A percentile compares a stretch with the other conserved stretches of the same genome.
These are phyloP conservation scores for Melanaphis sacchari DNA, from an alignment of 1,140 invertebrate species.

Conservation along the genomic window DNA sequence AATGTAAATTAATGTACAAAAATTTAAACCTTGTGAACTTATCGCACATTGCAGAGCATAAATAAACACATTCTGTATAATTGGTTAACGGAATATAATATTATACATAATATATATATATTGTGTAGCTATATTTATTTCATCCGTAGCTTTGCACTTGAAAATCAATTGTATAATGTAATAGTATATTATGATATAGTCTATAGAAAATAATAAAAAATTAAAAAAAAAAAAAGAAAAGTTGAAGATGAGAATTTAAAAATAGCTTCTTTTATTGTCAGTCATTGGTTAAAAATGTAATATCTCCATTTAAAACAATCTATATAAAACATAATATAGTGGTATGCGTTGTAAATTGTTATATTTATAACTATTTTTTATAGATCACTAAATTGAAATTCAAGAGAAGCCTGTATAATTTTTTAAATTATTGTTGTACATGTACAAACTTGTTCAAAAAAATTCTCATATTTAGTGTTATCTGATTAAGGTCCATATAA, in stretches of 20 bases:
- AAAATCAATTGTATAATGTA: neutral
- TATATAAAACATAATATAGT: neutral
- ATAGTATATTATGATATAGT: neutral
- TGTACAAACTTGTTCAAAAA: neutral
- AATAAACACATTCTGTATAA: conserved; percentile 1
- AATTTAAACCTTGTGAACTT: conserved; percentile 1
- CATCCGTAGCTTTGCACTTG: neutral
- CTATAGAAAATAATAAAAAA: neutral
- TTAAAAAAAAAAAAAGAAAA: neutral
- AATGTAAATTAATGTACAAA: conserved; percentile 16
- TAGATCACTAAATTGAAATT: neutral
- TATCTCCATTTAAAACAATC: neutral
- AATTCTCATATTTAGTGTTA: neutral
- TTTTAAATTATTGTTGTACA: neutral
- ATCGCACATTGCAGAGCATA: neutral
- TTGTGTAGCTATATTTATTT: neutral
- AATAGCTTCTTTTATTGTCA: neutral
- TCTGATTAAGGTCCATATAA: neutral
- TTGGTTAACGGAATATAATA: neutral
- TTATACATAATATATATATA: neutral
- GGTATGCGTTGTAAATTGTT: neutral
- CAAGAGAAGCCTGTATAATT: neutral
- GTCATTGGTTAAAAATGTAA: neutral
- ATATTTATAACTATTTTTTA: neutral
- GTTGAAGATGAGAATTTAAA: neutral